Conservation (phyloP, 2,113 vertebrate species). For the Scopus umbretta region DNA sequence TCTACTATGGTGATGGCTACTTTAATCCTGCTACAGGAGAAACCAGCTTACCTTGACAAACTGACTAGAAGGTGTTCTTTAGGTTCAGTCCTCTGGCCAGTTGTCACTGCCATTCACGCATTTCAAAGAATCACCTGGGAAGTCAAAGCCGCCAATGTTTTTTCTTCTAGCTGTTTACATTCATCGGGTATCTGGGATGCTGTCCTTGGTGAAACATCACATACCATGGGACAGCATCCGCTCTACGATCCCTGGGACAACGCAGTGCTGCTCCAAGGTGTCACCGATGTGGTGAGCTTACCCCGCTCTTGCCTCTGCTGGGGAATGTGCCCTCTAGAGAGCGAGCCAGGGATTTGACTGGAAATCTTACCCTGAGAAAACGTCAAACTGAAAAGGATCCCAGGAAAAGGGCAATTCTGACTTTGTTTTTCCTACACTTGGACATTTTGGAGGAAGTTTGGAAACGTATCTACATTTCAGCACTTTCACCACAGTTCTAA, state of each 20-base stretch:
- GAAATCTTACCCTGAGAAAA: no score
- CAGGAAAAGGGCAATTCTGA: fast-evolving
- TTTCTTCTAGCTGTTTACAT: background rate
- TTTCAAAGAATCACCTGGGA: no score
- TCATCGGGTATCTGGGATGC: fast-evolving
- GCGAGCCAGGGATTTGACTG: fast-evolving
- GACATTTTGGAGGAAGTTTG: background rate
- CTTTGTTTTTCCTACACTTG: background rate
- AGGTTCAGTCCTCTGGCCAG: background rate
- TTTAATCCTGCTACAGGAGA: background rate
- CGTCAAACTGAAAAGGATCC: background rate
- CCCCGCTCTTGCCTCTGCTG: fast-evolving
- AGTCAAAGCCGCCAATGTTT: fast-evolving
- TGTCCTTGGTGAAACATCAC: background rate
- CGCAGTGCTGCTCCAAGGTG: fast-evolving
- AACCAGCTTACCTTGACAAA: background rate
- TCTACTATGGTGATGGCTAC: fast-evolving
- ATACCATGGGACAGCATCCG: fast-evolving
- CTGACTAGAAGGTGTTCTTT: background rate
- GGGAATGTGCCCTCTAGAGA: background rate
- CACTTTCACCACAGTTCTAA: background rate
- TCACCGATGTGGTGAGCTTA: no score
- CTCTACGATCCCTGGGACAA: no score
- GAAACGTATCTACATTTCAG: fast-evolving
- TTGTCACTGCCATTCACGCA: background rate